Percentiles rank a stretch among this genome's conserved stretches.
Evolutionary conservation across 2,113 vertebrate genomes (phyloP).

Genomic region (Regulus satrapa): DNA sequence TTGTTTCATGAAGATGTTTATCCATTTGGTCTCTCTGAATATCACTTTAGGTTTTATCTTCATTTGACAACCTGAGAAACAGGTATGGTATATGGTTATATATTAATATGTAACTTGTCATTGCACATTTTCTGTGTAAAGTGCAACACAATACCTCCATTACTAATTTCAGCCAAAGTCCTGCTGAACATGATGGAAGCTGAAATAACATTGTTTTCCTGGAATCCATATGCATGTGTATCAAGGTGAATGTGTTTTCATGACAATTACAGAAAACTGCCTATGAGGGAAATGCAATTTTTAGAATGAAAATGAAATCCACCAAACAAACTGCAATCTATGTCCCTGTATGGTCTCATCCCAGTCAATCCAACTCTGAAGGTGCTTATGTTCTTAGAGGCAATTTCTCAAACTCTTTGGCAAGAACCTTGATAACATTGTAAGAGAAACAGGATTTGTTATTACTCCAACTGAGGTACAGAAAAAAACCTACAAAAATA

Average conservation of each 20-base stretch:
- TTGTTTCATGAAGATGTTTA: neutral
- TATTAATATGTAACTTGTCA: neutral
- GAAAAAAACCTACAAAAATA: neutral
- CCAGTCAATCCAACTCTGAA: neutral
- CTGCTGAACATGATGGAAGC: neutral
- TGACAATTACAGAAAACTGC: neutral
- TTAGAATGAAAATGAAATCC: neutral
- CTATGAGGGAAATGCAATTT: neutral
- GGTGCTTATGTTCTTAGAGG: neutral
- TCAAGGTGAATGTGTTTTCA: neutral
- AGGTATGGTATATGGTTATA: neutral
- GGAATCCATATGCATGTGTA: neutral
- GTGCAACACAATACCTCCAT: neutral
- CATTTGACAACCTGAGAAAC: neutral
- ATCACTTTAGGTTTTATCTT: neutral
- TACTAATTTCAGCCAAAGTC: neutral
- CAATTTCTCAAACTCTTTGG: neutral
- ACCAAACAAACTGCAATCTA: neutral
- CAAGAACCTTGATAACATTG: neutral
- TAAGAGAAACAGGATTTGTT: neutral
- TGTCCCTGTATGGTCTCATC: neutral
- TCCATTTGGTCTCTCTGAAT: neutral
- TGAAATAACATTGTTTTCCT: neutral
- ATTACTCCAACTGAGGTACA: neutral
- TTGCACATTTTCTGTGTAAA: neutral